These are phyloP conservation scores for Dicaeum eximium DNA, from an alignment of 2,113 vertebrate genomes.

Conservation along the genomic window DNA sequence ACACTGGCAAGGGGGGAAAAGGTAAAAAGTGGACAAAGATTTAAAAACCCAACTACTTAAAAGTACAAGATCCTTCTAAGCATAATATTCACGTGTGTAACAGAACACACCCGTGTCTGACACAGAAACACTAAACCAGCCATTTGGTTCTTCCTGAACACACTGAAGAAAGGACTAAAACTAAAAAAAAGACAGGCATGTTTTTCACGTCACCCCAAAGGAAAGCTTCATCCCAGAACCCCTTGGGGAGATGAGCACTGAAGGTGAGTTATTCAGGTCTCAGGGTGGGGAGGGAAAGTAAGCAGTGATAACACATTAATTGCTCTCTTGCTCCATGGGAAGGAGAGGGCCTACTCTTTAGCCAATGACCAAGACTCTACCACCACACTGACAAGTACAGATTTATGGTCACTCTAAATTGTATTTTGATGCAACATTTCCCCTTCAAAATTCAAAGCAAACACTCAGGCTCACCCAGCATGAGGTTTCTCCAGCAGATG, in stretches of 20 bases:
- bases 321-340: neutral
- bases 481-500: neutral
- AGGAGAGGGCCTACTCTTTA: neutral
- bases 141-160: neutral
- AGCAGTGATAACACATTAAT: neutral
- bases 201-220: neutral
- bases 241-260: neutral
- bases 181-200: neutral
- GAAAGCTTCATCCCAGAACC: neutral
- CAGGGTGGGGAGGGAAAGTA: neutral
- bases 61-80: neutral
- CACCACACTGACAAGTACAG: neutral
- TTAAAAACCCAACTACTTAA: neutral
- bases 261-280: neutral
- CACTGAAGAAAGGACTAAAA: neutral
- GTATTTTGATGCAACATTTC: neutral
- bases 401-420: neutral
- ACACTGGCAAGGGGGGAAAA: neutral
- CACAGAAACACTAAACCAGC: neutral
- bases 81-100: neutral
- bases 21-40: neutral
- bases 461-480: accelerated
- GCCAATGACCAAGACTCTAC: neutral
- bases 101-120: neutral
- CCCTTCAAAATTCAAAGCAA: neutral